Evolutionary conservation across 2,113 vertebrate species (phyloP).

Genomic region (Rhombomys opimus): DNA sequence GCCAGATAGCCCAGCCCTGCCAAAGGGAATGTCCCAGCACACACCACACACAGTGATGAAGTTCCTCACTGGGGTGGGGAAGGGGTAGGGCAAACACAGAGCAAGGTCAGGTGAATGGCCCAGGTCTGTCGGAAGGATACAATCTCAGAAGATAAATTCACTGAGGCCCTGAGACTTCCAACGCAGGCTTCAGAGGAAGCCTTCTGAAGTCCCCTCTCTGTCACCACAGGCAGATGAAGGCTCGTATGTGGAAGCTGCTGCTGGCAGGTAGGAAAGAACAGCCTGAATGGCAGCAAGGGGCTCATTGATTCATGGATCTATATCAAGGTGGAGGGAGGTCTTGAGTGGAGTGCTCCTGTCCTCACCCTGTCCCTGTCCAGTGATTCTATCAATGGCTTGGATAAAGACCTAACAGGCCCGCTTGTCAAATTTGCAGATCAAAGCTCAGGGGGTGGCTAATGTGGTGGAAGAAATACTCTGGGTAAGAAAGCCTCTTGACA

Average conservation of each 20-base stretch:
- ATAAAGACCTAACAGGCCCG: neutral
- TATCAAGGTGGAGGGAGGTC: neutral
- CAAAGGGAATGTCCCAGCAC: fast-evolving
- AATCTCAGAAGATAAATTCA: fast-evolving
- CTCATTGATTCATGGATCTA: neutral
- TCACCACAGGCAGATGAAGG: fast-evolving
- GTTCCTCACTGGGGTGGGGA: fast-evolving
- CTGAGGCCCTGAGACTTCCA: neutral
- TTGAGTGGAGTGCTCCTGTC: fast-evolving
- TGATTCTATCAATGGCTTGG: neutral
- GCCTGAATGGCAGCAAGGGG: fast-evolving
- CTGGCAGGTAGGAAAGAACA: fast-evolving
- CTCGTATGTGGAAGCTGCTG: fast-evolving
- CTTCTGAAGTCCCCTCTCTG: fast-evolving
- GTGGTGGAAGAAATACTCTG: neutral
- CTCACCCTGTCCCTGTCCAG: fast-evolving
- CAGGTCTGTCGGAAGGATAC: fast-evolving
- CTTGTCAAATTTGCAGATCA: constrained; percentile 52
- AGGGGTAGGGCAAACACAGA: fast-evolving
- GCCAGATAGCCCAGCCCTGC: neutral
- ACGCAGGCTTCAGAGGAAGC: fast-evolving
- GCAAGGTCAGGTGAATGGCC: fast-evolving
- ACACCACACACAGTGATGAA: fast-evolving
- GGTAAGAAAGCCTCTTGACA: neutral
- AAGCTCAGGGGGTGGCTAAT: neutral